Base-by-base conservation (phyloP, 2,888 invertebrate species). In the Tholera decimalis region DNA sequence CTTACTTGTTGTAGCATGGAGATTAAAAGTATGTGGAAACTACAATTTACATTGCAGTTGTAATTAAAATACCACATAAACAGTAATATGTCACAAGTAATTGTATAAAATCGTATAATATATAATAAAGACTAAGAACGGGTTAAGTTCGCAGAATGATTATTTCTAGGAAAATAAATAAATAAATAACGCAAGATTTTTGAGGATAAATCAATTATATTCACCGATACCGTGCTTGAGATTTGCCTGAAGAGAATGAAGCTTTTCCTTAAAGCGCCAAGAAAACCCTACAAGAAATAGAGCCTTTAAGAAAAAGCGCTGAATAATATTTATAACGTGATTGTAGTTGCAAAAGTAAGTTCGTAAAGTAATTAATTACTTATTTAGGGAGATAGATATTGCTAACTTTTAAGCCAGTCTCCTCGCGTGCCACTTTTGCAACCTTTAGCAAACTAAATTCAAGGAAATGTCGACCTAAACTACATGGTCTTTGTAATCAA, bases 11-110 rank as follows among this genome's bases (percentile, higher is more conserved):
- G 89, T 88, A 87, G 91, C 88, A 83, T 85, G 90, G 88, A 91
- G 81, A 85, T 85, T 89, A 88, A 89, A 89, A 86, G 85, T 88
- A 84, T 83, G 83, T 84, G 86, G 86, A 89, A 91, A 91, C 89
- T 84, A 86, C 83, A 84, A 86, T 82, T 83, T 85, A 83, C 83
- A 86, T 85, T 84, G 79, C 82, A 79, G 74, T 80, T 80, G 69
- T 66, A 73, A 82, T 79, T 80, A 78, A 79, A 82, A 80, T 82
- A 57, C 75, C 75, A 62, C 73, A 81, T 77, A 75, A 70, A 79
- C 51, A 67, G 60, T 73, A 71, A 78, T 80, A 79, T 74, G 74
- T 69, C 70, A 79, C 79, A 66, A 46, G 63, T 61, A 47, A 50
- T 62, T 49, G 51, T 57, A 57, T 50, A 43, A 39, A 67, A 55